Percentiles rank a stretch among this genome's conserved stretches.
Conservation (phyloP, 1,140 invertebrate species). For the Diprion similis region DNA sequence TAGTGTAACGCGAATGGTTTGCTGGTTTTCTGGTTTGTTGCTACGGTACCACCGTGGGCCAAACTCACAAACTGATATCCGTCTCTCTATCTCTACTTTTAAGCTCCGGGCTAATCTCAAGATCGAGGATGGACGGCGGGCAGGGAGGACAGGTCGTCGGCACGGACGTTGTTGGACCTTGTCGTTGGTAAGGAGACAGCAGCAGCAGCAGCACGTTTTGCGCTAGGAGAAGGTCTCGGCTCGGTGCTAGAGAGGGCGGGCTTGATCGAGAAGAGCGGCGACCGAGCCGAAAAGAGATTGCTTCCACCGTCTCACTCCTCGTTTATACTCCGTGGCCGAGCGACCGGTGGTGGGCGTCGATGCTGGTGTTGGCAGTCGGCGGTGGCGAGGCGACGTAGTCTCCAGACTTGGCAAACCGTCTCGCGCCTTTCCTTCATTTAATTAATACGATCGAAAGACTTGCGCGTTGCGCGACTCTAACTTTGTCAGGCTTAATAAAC, state of each 20-base stretch:
- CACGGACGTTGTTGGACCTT: too few relatives aligned
- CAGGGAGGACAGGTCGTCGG: too few relatives aligned
- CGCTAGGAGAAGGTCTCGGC: neutral
- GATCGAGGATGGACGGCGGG: neutral
- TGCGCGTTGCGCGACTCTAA: too few relatives aligned
- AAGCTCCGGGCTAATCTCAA: neutral
- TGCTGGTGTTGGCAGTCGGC: constrained; percentile 51
- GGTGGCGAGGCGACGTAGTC: constrained; percentile 52
- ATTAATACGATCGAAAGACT: too few relatives aligned
- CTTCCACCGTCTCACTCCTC: constrained; percentile 7
- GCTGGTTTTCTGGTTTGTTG: too few relatives aligned
- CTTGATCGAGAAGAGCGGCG: neutral
- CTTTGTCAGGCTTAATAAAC: too few relatives aligned
- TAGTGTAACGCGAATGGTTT: too few relatives aligned
- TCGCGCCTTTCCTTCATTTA: constrained; percentile 40
- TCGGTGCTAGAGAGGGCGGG: constrained; percentile 13
- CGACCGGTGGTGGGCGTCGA: constrained; percentile 56
- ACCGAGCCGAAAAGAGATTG: too few relatives aligned
- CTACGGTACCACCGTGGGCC: too few relatives aligned
- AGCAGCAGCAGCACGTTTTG: neutral
- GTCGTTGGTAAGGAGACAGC: too few relatives aligned
- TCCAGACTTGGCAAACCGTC: constrained; percentile 44
- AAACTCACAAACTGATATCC: too few relatives aligned
- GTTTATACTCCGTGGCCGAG: constrained; percentile 27
- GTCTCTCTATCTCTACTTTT: neutral